phyloP scores from a whole-genome alignment of 1,140 invertebrate species.

The Aphidius ervi region DNA sequence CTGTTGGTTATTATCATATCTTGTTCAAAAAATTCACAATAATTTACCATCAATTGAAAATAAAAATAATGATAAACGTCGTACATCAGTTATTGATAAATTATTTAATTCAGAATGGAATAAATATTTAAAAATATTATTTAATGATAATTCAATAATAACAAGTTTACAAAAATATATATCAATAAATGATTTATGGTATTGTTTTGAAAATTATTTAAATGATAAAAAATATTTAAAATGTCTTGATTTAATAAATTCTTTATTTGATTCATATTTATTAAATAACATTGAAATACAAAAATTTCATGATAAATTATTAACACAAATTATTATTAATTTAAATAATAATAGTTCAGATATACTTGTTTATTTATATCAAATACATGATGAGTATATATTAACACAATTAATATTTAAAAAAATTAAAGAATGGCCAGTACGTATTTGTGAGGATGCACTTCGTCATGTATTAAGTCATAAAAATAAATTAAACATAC shows the following conservation, averaged over 20 bases:
- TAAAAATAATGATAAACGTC: conserved; percentile 38
- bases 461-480: conserved; percentile 36
- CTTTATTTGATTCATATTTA: conserved; percentile 32
- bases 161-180: conserved; percentile 50
- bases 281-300: conserved; percentile 39
- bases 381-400: conserved; percentile 39
- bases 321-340: conserved; percentile 48
- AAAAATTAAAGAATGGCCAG: conserved; percentile 38
- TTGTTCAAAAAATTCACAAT: conserved; percentile 53
- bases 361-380: conserved; percentile 37
- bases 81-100: conserved; percentile 45
- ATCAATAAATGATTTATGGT: conserved; percentile 34
- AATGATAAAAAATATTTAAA: conserved; percentile 27
- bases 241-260: conserved; percentile 37
- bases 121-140: conserved; percentile 45
- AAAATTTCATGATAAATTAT: conserved; percentile 50
- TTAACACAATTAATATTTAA: conserved; percentile 34
- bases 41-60: conserved; percentile 34
- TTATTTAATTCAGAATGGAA: conserved; percentile 48
- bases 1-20: conserved; percentile 57
- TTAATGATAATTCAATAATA: conserved; percentile 50
- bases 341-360: conserved; percentile 21
- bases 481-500: conserved; percentile 38
- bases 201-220: conserved; percentile 31
- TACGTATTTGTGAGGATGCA: conserved; percentile 37